These are phyloP conservation scores for Anarrhichthys ocellatus DNA, from an alignment of 2,113 vertebrate species.

Conservation along the genomic window DNA sequence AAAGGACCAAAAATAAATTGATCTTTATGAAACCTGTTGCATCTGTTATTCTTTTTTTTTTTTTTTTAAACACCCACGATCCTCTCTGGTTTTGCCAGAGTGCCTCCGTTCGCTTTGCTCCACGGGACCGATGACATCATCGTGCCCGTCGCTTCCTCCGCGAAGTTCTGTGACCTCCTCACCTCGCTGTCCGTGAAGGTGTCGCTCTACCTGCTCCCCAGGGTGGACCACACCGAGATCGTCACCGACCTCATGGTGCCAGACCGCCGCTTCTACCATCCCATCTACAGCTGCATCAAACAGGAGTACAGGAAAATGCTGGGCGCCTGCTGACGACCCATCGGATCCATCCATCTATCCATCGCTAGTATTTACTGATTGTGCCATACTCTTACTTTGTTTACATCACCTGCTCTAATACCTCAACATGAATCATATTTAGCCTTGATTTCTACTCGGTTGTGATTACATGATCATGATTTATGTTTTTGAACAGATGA, in stretches of 20 bases:
- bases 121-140: constrained; percentile 80
- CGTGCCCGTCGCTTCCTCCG: constrained; percentile 78
- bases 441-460: constrained; percentile 10
- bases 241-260: constrained; percentile 81
- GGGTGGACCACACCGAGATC: constrained; percentile 77
- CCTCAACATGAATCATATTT: constrained; percentile 4
- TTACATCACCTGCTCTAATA: constrained; percentile 14
- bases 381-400: constrained; percentile 11
- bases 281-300: constrained; percentile 79
- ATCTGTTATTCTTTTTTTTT: neutral
- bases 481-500: neutral
- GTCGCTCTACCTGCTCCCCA: constrained; percentile 78
- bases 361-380: constrained; percentile 1
- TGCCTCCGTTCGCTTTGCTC: constrained; percentile 78
- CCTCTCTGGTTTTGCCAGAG: constrained; percentile 53
- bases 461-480: constrained; percentile 12
- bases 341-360: neutral
- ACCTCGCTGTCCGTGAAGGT: constrained; percentile 64
- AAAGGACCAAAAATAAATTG: neutral
- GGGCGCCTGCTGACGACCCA: constrained; percentile 26
- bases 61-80: neutral
- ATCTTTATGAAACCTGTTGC: neutral
- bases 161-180: constrained; percentile 76
- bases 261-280: constrained; percentile 75
- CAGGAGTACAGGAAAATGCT: constrained; percentile 70